Base-by-base conservation (phyloP, 2,113 vertebrate species). In the Myrmophylax atrothorax region DNA sequence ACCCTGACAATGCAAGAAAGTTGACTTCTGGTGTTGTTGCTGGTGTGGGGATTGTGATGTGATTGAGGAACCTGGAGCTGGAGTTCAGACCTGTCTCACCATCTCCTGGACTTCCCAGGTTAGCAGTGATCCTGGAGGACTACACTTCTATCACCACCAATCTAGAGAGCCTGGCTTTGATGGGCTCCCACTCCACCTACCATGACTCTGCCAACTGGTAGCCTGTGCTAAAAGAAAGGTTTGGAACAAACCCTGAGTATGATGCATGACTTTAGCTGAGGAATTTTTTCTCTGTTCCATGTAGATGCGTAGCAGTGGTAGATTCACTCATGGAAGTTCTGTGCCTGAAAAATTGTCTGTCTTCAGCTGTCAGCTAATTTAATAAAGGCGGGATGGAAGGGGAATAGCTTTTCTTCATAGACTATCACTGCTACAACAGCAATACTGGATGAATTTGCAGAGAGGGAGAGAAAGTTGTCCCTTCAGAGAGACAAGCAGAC, bases 401-500 rank as follows among this genome's bases (percentile, higher is more conserved):
- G 58, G 85, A 90, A n/a, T 1, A 25, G 76, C 64, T 84, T 20
- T 75, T 55, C 89, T 75, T 37, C 25, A 19, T 16, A 74, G 72
- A 13, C 40, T 35, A 5, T 47, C 2, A 0, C 75, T 4, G 28
- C 70, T 53, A 64, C 55, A 78, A 8, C 56, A 82, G 56, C 67
- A 69, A 29, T 66, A 52, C 75, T 47, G 72, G 75, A 81, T 85
- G 47, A 9, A 42, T 13, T 24, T 28, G 63, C 46, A 23, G 79
- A 69, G 62, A 66, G 60, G 58, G 37, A 94, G 69, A 67, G 64
- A 91, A 77, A 63, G 68, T 10, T 49, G 47, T 86, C 67, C 94
- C 87, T 87, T 55, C 59, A 67, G 91, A 73, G 62, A 91, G 81
- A 77, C 55, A 55, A 53, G 87, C 87, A 93, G 94, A 92, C 95